Evolutionary conservation across 2,113 vertebrate genomes (phyloP), one percentile per base, ranked within the genome.

Genomic region (Lepisosteus osseus): DNA sequence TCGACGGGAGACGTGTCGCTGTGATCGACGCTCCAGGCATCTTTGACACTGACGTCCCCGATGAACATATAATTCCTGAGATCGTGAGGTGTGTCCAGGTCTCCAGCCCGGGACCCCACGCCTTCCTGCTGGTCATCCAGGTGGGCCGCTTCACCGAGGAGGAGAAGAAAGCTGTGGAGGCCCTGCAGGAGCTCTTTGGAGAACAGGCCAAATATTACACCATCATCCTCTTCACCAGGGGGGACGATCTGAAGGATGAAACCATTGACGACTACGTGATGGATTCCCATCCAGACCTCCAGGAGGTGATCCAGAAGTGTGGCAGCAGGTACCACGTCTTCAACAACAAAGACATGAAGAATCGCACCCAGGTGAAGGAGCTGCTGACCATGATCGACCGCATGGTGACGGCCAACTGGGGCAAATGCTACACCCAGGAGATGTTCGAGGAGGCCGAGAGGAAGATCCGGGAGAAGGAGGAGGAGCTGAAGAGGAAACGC

Each of bases 11-110:
- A 14, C 47, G 75, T 2, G 0, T 83, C 0, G 44, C 72, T 0
- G 51, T 78, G 0, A 45, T 80, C 4, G 82, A 83, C 3, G 81
- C 67, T 0, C 79, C 79, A 9, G 78, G 70, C 2, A 40, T 83
- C 17, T 81, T 81, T 2, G 66, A 83, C 70, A 73, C 76, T 0
- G 43, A 77, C 1, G 0, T 6, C 0, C 2, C 0, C 0, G 15
- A 69, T 2, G 44, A 3, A 2, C 61, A 76, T 12, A 79, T 62
- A 0, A 0, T 0, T 1, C 55, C 0, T 6, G 77, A 81, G 74
- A 74, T 84, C 0, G 6, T 1, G 4, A 44, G 4, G 6, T 79
- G 73, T 3, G 42, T 15, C 54, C 3, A 0, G 9, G 15, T 43
- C 0, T 41, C 13, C 3, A 6, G 6, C 7, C 71, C 63, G 57